A percentile compares a stretch with the other conserved stretches of the same genome.
Evolutionary conservation across 1,140 invertebrate species (phyloP).

Genomic region (Drosophila albomicans): DNA sequence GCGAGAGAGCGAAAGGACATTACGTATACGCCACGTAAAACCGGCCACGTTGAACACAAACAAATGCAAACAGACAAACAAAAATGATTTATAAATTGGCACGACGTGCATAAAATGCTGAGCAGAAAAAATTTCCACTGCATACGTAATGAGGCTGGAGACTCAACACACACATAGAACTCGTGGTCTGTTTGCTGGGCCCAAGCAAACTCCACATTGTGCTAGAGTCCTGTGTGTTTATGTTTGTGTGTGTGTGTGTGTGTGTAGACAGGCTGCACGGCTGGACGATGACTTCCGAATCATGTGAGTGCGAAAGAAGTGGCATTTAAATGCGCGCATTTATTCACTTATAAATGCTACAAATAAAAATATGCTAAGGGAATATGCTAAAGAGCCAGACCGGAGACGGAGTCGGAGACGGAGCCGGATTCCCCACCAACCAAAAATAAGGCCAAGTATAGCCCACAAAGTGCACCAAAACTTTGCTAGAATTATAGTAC

Average conservation of each 20-base stretch:
- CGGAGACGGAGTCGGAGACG: constrained; percentile 14
- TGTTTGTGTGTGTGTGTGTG: no score
- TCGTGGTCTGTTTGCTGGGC: not conserved
- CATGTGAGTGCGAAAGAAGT: constrained; percentile 63
- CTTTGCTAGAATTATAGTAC: constrained; percentile 52
- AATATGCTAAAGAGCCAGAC: constrained; percentile 77
- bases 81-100: constrained; percentile 84
- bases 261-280: constrained; percentile 20
- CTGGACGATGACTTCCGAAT: constrained; percentile 61
- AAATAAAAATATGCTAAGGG: constrained; percentile 80
- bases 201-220: constrained; percentile 23
- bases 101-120: constrained; percentile 82
- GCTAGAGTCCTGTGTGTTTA: not conserved
- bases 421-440: constrained; percentile 13
- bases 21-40: constrained; percentile 75
- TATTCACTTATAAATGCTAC: constrained; percentile 83
- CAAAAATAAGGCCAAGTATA: constrained; percentile 64
- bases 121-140: constrained; percentile 78
- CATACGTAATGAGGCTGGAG: constrained; percentile 76
- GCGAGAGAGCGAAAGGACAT: constrained; percentile 59
- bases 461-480: constrained; percentile 56
- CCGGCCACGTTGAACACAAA: constrained; percentile 66
- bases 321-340: constrained; percentile 82
- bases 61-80: constrained; percentile 81
- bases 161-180: constrained; percentile 30